Conservation (phyloP, 2,113 vertebrate genomes). For the Scartelaos histophorus region DNA sequence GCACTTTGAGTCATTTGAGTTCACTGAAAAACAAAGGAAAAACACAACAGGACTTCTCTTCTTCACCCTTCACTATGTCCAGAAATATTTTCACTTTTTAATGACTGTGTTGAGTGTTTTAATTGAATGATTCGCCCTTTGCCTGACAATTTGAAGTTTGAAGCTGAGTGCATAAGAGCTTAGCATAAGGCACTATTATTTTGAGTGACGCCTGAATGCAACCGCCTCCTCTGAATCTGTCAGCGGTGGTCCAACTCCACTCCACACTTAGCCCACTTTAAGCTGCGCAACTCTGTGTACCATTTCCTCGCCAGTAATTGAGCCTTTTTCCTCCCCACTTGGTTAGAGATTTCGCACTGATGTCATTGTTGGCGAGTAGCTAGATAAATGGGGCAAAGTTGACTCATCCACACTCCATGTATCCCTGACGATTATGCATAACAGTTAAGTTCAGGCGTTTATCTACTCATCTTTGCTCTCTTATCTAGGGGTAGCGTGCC, state of each 20-base stretch:
- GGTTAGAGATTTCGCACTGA: conserved; percentile 29
- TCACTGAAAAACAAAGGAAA: conserved; percentile 20
- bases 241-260: conserved; percentile 26
- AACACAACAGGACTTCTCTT: background rate
- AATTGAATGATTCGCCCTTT: conserved; percentile 24
- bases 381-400: conserved; percentile 16
- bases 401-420: conserved; percentile 25
- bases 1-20: conserved; percentile 2
- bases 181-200: conserved; percentile 21
- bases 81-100: conserved; percentile 3
- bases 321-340: conserved; percentile 31
- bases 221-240: conserved; percentile 38
- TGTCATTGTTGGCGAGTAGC: conserved; percentile 35
- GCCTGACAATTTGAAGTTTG: conserved; percentile 12
- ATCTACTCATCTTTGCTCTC: background rate
- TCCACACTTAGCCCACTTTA: conserved; percentile 26
- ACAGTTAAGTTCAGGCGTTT: conserved; percentile 10
- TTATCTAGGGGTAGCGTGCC: background rate
- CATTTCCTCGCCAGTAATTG: conserved; percentile 35
- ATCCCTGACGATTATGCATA: conserved; percentile 11
- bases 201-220: conserved; percentile 39
- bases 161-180: conserved; percentile 1
- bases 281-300: conserved; percentile 27
- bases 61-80: background rate
- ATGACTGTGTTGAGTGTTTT: background rate